A percentile compares a stretch with the other conserved stretches of the same genome.
Conservation (phyloP, 2,797 vertebrate species). For the Darevskia mixta region DNA sequence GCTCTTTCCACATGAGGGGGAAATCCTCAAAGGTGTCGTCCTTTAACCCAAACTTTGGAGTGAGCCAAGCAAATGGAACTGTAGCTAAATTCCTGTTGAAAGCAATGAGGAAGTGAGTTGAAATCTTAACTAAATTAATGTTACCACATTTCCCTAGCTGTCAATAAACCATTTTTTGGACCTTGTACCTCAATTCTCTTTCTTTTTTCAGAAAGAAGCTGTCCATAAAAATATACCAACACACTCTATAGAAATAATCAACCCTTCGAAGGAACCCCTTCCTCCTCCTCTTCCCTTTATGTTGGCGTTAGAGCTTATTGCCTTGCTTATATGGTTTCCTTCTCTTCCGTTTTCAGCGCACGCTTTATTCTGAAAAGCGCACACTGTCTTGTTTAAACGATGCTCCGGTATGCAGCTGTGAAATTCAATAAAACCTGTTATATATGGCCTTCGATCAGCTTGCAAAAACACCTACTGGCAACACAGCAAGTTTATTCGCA, state of each 20-base stretch:
- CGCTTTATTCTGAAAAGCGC: conserved; percentile 51
- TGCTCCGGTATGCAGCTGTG: conserved; percentile 4
- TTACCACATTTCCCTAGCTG: too few species aligned
- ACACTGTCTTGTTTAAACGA: conserved; percentile 49
- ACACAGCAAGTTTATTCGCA: conserved; percentile 25
- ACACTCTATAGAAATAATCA: not conserved
- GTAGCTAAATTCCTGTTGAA: not conserved
- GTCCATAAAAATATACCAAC: not conserved
- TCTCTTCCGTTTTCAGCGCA: not conserved
- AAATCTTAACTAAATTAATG: too few species aligned
- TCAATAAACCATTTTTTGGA: too few species aligned
- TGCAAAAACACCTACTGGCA: not conserved
- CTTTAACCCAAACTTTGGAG: conserved; percentile 1
- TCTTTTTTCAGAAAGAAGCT: not conserved
- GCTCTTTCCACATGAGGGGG: too few species aligned
- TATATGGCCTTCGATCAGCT: conserved; percentile 11
- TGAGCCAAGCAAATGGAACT: not conserved
- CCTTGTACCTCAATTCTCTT: not conserved
- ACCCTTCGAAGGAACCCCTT: not conserved
- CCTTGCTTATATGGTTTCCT: not conserved
- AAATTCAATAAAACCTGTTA: conserved; percentile 37
- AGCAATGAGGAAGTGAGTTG: too few species aligned
- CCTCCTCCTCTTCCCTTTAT: not conserved
- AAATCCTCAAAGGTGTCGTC: too few species aligned
- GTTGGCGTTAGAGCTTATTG: conserved; percentile 28